Percentiles rank a stretch among this genome's conserved stretches.
These are phyloP conservation scores for Bimastos eiseni DNA, from an alignment of 2,888 invertebrate species.

Conservation along the genomic window DNA sequence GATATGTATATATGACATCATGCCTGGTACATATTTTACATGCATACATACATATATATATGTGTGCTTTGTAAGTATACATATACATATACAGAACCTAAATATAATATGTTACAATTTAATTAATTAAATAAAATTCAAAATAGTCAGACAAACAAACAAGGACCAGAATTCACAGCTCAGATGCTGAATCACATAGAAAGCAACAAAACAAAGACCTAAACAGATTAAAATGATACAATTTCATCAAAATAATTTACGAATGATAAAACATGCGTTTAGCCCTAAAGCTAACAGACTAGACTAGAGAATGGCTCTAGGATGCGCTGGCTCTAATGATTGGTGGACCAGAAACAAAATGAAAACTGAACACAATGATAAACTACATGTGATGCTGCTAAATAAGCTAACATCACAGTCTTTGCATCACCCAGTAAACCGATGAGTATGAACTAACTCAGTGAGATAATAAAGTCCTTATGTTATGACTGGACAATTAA, in stretches of 20 bases:
- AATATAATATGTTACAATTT: background rate
- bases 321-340: background rate
- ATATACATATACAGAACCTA: background rate
- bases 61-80: background rate
- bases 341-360: background rate
- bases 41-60: background rate
- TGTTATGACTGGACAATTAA: background rate
- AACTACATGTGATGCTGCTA: background rate
- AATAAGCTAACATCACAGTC: background rate
- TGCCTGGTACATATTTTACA: background rate
- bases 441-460: slow-evolving; percentile 13
- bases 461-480: background rate
- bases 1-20: background rate
- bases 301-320: background rate
- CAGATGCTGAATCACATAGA: background rate
- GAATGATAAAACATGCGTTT: background rate
- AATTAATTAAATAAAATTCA: slow-evolving; percentile 2
- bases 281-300: background rate
- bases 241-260: slow-evolving; percentile 13
- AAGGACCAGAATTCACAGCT: slow-evolving; percentile 6
- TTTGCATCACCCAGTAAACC: background rate
- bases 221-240: slow-evolving; percentile 1
- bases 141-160: slow-evolving; percentile 8
- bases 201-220: background rate
- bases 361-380: slow-evolving; percentile 13